Base-by-base conservation (phyloP, 2,888 invertebrate species). In the Acleris holmiana region DNA sequence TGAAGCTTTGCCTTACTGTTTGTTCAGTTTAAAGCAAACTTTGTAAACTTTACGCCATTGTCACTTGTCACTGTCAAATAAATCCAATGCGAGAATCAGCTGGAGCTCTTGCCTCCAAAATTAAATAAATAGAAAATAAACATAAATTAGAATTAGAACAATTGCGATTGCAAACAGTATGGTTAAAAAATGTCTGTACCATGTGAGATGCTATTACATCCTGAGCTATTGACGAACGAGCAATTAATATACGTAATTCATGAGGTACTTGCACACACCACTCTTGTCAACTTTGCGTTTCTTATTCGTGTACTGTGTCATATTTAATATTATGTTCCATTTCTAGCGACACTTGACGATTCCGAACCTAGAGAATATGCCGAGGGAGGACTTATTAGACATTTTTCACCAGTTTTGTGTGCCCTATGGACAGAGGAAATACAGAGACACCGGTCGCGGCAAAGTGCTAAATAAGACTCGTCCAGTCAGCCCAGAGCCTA, bases 331-430 rank as follows among this genome's bases (percentile, higher is more conserved):
- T 13, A 35, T 4, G 10, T 67, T 68, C 51, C 69, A 23, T 69
- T 88, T 83, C 61, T 80, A 92, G 92, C 82, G 92, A 69, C 84
- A 88, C 71, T 73, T 92, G 51, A 80, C 82, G 55, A 67, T 91
- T 44, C 77, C 84, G 10, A 78, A 86, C 66, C 71, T 91, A 5
- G 75, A 80, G 58, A 73, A 55, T 13, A 82, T 90, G 83, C 70
- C 72, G 17, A 84, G 92, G 68, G 83, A 85, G 40, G 83, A 88
- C n/a, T 71, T 93, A 41, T 72, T 93, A 66, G 83, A 89, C 13
- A 48, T 93, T 67, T 93, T 91, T 69, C 89, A 89, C 64, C 79
- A 88, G 57, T 93, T 78, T 73, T 93, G 93, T 72, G 83, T 93
- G 2, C 93, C 93, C 2, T 86, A 86, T 51, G 88, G 91, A 0